Evolutionary conservation across 2,888 invertebrate species (phyloP), one percentile per base, ranked within the genome.

Genomic region (Lepidonotus clava): DNA sequence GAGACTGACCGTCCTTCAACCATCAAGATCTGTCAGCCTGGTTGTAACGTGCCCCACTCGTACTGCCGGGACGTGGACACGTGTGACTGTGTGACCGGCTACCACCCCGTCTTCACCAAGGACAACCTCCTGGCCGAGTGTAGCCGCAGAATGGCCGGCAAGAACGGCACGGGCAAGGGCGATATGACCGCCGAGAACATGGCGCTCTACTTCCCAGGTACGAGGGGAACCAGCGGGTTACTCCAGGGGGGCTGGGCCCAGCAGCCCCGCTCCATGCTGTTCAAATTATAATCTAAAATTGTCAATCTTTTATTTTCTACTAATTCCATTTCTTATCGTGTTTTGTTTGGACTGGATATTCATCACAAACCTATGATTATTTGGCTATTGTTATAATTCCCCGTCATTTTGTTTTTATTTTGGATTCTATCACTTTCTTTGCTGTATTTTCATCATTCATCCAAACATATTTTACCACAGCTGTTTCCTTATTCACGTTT

Each of bases 1-100:
- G 92, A 93, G 5, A 91, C 90, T 40, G 90, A 91, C 8, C 92
- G 92, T 87, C 95, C 95, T 5, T 83, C 89, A 0, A 83, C 83
- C 6, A 36, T 77, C 0, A 87, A 91, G 66, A 56, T 32, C 8
- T 94, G 94, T 88, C 89, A 89, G 86, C 93, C 92, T 66, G 90
- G 89, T 77, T 93, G 91, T 90, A 84, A 87, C 85, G 89, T 90
- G 71, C 84, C 46, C 14, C 89, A 89, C 86, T 91, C 91, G 18
- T 89, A 86, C 86, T 92, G 92, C 89, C 90, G 89, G 67, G 91
- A 91, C 89, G 91, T 90, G 71, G 90, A 91, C 88, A 88, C 85
- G 87, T 93, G 91, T 88, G 87, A 86, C 40, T 93, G 91, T 89
- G 86, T 84, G 83, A 89, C 67, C 6, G 90, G 89, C 5, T 91